Evolutionary conservation across 2,888 invertebrate species (phyloP).

Genomic region (Xestoiulus laeticollis): DNA sequence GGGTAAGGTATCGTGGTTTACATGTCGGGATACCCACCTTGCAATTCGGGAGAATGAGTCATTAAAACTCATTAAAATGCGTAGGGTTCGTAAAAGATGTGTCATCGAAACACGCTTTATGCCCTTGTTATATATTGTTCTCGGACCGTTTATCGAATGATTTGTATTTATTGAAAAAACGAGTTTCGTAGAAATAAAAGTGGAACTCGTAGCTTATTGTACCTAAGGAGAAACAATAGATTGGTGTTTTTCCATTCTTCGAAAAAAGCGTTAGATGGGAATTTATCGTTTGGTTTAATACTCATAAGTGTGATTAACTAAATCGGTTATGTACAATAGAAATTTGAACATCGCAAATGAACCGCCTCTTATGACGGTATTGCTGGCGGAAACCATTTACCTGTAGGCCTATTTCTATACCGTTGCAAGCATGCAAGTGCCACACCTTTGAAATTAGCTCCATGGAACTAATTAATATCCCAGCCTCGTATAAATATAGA

Average conservation of each 20-base stretch:
- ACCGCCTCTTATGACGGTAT: not conserved
- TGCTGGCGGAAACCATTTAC: not conserved
- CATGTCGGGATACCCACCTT: not conserved
- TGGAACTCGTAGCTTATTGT: too few species aligned
- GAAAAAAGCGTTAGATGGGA: too few species aligned
- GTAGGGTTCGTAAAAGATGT: not conserved
- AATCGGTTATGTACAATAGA: not conserved
- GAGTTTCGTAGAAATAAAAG: too few species aligned
- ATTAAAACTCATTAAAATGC: not conserved
- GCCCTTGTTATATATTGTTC: not conserved
- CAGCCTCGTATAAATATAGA: not conserved
- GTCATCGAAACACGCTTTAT: not conserved
- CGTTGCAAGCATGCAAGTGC: too few species aligned
- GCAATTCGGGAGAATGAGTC: not conserved
- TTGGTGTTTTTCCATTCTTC: too few species aligned
- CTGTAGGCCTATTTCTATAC: not conserved
- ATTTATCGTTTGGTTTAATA: too few species aligned
- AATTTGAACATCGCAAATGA: not conserved
- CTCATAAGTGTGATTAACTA: too few species aligned
- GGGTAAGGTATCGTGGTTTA: not conserved
- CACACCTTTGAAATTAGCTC: not conserved
- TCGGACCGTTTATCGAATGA: not conserved
- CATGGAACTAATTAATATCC: not conserved
- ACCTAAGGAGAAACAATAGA: too few species aligned
- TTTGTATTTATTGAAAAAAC: too few species aligned